phyloP scores from a whole-genome alignment of 2,797 vertebrate genomes.

The Lycodopsis pacificus region DNA sequence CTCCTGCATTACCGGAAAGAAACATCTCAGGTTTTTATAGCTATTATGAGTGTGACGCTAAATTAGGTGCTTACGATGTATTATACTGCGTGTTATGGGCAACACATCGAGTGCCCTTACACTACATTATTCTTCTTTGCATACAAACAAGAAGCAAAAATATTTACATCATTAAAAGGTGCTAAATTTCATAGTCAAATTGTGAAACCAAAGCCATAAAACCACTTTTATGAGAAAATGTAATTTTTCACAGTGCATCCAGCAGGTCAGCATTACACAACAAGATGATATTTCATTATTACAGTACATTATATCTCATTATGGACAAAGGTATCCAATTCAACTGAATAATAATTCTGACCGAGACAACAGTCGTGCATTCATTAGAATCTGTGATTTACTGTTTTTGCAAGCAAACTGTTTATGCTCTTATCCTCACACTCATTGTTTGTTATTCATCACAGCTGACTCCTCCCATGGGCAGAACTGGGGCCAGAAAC shows the following conservation, averaged over 20 bases:
- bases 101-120: background rate
- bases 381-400: conserved; percentile 17
- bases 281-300: conserved; percentile 29
- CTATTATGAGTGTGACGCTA: background rate
- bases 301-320: conserved; percentile 14
- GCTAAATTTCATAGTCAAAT: background rate
- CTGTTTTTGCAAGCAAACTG: conserved; percentile 19
- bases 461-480: conserved; percentile 24
- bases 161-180: background rate
- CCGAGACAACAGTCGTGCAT: background rate
- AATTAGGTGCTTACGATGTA: background rate
- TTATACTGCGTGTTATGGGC: background rate
- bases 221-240: background rate
- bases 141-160: background rate
- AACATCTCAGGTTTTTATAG: background rate
- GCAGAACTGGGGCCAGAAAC: background rate
- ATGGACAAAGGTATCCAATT: conserved; percentile 13
- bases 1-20: background rate
- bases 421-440: conserved; percentile 8
- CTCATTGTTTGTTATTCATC: conserved; percentile 18
- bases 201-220: background rate
- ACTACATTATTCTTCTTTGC: background rate
- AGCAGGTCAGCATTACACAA: background rate
- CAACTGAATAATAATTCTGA: conserved; percentile 8
- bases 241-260: conserved; percentile 10